Percentiles rank a stretch among this genome's conserved stretches.
Conservation (phyloP, 2,888 invertebrate genomes). For the Dicyrtomina minuta region DNA sequence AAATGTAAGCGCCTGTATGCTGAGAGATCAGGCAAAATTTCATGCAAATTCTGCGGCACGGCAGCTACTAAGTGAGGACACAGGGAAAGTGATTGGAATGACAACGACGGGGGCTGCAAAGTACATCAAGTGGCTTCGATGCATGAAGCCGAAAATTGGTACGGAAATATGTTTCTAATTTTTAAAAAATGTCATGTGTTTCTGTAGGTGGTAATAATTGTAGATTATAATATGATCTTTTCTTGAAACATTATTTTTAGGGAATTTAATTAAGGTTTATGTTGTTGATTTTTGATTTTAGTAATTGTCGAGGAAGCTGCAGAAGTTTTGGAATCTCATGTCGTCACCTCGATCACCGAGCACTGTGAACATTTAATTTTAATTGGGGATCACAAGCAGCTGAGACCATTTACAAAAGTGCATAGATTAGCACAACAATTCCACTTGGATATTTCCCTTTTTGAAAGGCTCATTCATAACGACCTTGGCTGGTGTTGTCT, state of each 20-base stretch:
- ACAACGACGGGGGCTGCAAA: slow-evolving; percentile 77
- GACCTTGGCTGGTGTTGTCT: slow-evolving; percentile 62
- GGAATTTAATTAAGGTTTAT: no score
- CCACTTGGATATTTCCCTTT: slow-evolving; percentile 74
- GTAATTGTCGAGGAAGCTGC: slow-evolving; percentile 87
- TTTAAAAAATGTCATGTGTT: no score
- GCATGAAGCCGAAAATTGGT: slow-evolving; percentile 21
- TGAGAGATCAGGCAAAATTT: no score
- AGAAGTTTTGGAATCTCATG: slow-evolving; percentile 80
- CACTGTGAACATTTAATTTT: slow-evolving; percentile 78
- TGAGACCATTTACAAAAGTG: slow-evolving; percentile 71
- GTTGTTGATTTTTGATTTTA: slow-evolving; percentile 57
- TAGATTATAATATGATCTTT: no score
- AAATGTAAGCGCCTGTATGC: no score
- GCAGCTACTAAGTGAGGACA: slow-evolving; percentile 64
- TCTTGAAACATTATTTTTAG: no score
- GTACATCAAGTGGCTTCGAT: slow-evolving; percentile 63
- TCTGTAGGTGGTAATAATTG: no score
- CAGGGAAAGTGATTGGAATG: slow-evolving; percentile 63
- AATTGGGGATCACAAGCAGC: slow-evolving; percentile 82
- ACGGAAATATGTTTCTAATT: no score
- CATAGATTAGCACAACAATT: slow-evolving; percentile 67
- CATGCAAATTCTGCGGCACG: no score
- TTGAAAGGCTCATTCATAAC: slow-evolving; percentile 76
- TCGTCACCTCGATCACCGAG: slow-evolving; percentile 72